Conservation (phyloP, 2,888 invertebrate species). For the Temnothorax ravouxi region DNA sequence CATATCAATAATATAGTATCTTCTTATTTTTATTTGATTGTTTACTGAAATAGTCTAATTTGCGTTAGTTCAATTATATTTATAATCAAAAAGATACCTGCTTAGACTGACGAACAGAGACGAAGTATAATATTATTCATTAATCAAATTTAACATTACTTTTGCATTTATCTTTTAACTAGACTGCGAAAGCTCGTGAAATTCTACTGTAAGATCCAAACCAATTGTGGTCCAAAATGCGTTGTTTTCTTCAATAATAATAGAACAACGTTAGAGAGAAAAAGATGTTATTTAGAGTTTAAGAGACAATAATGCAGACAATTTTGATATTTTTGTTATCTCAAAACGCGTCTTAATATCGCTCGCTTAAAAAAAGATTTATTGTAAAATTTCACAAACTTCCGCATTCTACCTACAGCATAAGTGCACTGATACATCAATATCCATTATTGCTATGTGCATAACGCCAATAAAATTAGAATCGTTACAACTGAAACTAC, state of each 20-base stretch:
- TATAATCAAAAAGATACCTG: neutral
- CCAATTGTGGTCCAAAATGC: neutral
- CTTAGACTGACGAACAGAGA: conserved; percentile 10
- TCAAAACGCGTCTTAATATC: neutral
- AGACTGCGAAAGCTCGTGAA: neutral
- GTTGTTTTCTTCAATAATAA: neutral
- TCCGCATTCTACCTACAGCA: conserved; percentile 2
- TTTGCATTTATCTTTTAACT: conserved; percentile 13
- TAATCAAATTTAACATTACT: conserved; percentile 32
- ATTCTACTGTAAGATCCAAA: neutral
- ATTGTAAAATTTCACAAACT: neutral
- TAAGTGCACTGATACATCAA: conserved; percentile 7
- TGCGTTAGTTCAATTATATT: neutral
- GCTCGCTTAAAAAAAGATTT: neutral
- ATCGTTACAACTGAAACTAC: conserved; percentile 3
- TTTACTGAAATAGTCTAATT: conserved; percentile 34
- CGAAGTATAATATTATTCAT: neutral
- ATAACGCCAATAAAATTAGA: conserved; percentile 37
- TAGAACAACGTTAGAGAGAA: neutral
- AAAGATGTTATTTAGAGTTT: neutral
- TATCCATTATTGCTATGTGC: neutral
- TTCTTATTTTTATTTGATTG: conserved; percentile 41
- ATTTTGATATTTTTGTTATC: neutral
- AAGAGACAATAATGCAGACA: neutral
- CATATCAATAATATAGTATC: conserved; percentile 34